A percentile compares a stretch with the other conserved stretches of the same genome.
Conservation (phyloP, 2,888 invertebrate species). For the Apamea anceps region DNA sequence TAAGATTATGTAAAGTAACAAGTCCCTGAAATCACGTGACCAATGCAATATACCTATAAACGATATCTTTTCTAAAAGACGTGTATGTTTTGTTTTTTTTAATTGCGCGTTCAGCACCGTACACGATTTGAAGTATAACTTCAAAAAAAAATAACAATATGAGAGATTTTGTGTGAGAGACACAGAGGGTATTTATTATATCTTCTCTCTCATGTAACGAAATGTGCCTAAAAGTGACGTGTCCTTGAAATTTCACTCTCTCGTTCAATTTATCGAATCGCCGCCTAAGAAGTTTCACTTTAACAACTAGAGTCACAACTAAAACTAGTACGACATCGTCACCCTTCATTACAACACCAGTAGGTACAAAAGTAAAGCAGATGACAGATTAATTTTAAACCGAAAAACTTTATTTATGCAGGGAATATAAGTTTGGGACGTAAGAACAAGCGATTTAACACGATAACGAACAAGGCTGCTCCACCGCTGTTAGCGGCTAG, state of each 20-base stretch:
- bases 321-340: not conserved
- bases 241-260: no score
- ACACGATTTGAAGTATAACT: no score
- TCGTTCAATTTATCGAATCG: no score
- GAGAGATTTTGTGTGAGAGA: no score
- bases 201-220: no score
- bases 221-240: no score
- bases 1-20: not conserved
- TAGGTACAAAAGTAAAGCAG: constrained; percentile 14
- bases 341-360: not conserved
- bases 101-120: no score
- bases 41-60: not conserved
- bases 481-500: not conserved
- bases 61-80: not conserved
- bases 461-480: constrained; percentile 5
- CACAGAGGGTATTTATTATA: no score
- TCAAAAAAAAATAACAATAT: no score
- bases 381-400: constrained; percentile 51
- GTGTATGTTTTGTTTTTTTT: not conserved
- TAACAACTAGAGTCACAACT: not conserved
- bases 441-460: constrained; percentile 48
- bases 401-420: constrained; percentile 48
- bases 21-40: not conserved
- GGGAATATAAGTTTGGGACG: constrained; percentile 49
- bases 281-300: no score